These are phyloP conservation scores for Hypothenemus hampei DNA, from an alignment of 1,140 invertebrate genomes.

Conservation along the genomic window DNA sequence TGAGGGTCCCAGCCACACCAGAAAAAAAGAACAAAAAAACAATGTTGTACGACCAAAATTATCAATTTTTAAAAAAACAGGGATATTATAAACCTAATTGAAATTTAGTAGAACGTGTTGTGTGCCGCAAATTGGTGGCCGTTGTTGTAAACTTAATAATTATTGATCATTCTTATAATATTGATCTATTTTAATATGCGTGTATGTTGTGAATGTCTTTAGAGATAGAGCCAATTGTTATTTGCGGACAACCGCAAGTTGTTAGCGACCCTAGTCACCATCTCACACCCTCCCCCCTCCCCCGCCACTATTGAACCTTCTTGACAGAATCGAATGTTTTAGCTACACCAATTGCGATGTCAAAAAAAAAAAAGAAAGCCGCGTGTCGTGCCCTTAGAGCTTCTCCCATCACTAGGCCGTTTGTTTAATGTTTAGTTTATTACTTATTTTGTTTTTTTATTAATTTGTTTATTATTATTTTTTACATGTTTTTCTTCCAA, in stretches of 20 bases:
- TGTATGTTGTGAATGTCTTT: slow-evolving; percentile 47
- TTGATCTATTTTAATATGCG: slow-evolving; percentile 46
- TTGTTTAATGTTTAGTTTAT: slow-evolving; percentile 29
- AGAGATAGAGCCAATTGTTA: slow-evolving; percentile 44
- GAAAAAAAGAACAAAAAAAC: too few relatives aligned
- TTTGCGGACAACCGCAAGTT: slow-evolving; percentile 46
- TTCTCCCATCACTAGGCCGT: slow-evolving; percentile 29
- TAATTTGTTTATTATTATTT: slow-evolving; percentile 37
- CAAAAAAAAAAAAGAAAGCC: too few relatives aligned
- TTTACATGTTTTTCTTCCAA: slow-evolving; percentile 37
- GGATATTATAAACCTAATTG: slow-evolving; percentile 43
- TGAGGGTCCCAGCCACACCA: too few relatives aligned
- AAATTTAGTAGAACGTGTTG: slow-evolving; percentile 40
- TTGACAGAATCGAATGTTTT: too few relatives aligned
- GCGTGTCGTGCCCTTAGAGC: slow-evolving; percentile 39
- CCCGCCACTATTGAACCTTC: too few relatives aligned
- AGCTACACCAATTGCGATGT: too few relatives aligned
- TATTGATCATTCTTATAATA: slow-evolving; percentile 40
- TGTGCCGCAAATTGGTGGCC: slow-evolving; percentile 40
- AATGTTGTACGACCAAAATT: slow-evolving; percentile 43
- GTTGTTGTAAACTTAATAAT: slow-evolving; percentile 43
- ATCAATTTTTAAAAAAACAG: slow-evolving; percentile 43
- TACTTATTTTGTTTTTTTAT: slow-evolving; percentile 36
- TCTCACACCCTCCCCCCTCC: too few relatives aligned
- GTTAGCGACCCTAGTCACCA: slow-evolving; percentile 47